Evolutionary conservation across 2,888 invertebrate genomes (phyloP), one percentile per base, ranked within the genome.

Genomic region (Euzophera pinguis): DNA sequence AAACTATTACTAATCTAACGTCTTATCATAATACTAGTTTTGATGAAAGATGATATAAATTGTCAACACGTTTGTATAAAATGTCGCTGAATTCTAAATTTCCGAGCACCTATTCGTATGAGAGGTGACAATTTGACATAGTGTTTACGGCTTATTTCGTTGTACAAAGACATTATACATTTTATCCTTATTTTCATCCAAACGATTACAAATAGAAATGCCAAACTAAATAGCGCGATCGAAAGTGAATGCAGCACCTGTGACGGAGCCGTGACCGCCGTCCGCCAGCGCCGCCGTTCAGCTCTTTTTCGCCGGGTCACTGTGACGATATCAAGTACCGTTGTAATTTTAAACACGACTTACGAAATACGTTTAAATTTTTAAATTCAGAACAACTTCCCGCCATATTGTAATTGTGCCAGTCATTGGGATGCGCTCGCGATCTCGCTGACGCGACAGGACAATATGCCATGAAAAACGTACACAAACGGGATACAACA

Each of bases 231-330:
- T 22, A 71, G 65, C 74, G 73, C 67, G 65, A 78, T 79, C 66
- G 88, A 88, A 87, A 88, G 87, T 87, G 87, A 87, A 84, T 70
- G 84, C 67, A 67, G 82, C 87, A 84, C 87, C 85, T 87, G 86
- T 78, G 78, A 73, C 75, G 65, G 55, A 53, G 63, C 61, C 78
- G 77, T 82, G 86, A 81, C 84, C 84, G 76, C 32, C 14, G 76
- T 10, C 7, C 9, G 32, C 32, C 32, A 32, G 72, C 71, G 66
- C 51, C 55, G 58, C 54, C 62, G 68, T 62, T 71, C 73, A 69
- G 71, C 71, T 72, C 71, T 74, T 81, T 75, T 77, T 79, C 72
- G 73, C 67, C 78, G 67, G 83, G 81, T 84, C 83, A 82, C 83
- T 73, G 77, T 79, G 78, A 77, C 82, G 80, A 60, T 66, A 65